Percentiles rank a stretch among this genome's conserved stretches.
Evolutionary conservation across 1,140 invertebrate genomes (phyloP).

Genomic region (Neodiprion fabricii): DNA sequence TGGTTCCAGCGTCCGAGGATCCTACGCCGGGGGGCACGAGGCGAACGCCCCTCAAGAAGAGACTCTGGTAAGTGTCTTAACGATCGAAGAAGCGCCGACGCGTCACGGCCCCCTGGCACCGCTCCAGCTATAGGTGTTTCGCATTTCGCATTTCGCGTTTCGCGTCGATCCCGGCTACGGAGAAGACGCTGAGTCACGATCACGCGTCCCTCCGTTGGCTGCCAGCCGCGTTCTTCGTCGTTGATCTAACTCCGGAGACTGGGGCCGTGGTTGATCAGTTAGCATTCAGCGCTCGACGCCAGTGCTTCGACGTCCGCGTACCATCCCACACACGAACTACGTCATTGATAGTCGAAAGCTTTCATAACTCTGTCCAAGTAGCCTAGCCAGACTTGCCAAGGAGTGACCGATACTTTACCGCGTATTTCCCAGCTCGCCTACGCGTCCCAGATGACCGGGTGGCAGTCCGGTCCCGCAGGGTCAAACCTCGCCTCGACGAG

Average conservation of each 20-base stretch:
- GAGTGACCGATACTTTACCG: slow-evolving; percentile 8
- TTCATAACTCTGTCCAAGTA: not conserved
- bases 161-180: slow-evolving; percentile 21
- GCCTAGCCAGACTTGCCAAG: slow-evolving; percentile 13
- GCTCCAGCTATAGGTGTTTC: slow-evolving; percentile 26
- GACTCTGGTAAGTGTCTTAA: slow-evolving; percentile 33
- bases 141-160: not conserved
- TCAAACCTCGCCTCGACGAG: slow-evolving; percentile 32
- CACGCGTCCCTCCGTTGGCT: slow-evolving; percentile 29
- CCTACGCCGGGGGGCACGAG: not conserved
- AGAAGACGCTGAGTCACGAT: slow-evolving; percentile 46
- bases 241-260: slow-evolving; percentile 1
- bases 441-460: slow-evolving; percentile 44
- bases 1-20: slow-evolving; percentile 12
- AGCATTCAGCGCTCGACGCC: not conserved
- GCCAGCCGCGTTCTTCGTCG: not conserved
- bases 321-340: slow-evolving; percentile 4
- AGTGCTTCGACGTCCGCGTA: slow-evolving; percentile 22
- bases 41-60: slow-evolving; percentile 25
- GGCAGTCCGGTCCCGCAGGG: slow-evolving; percentile 31
- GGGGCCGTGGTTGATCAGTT: not conserved
- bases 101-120: slow-evolving; percentile 9
- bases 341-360: not conserved
- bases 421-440: slow-evolving; percentile 38
- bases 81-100: not conserved